Conservation (phyloP, 2,888 invertebrate genomes). For the Morpho achilles region DNA sequence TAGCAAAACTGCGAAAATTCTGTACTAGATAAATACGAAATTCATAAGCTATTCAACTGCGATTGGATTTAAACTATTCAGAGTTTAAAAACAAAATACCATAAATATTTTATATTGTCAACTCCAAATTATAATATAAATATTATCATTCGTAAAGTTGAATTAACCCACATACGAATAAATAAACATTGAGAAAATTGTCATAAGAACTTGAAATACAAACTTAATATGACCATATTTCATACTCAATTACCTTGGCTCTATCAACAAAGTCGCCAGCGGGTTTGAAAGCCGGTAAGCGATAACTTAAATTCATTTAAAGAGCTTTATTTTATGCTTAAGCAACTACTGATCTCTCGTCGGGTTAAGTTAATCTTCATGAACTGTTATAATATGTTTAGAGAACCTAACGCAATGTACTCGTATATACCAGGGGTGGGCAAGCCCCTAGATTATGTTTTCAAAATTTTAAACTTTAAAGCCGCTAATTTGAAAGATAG, state of each 20-base stretch:
- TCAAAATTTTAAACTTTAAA: too few species aligned
- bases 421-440: too few species aligned
- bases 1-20: too few species aligned
- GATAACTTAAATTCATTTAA: constrained; percentile 11
- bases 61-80: too few species aligned
- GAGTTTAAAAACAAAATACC: too few species aligned
- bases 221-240: not conserved
- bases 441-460: too few species aligned
- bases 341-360: constrained; percentile 15
- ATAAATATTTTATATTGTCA: too few species aligned
- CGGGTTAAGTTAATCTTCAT: constrained; percentile 18
- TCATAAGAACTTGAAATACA: constrained; percentile 1
- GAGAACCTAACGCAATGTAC: constrained; percentile 29
- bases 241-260: constrained; percentile 7
- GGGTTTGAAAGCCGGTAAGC: not conserved
- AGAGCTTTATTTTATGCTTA: constrained; percentile 7
- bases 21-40: too few species aligned
- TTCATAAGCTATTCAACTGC: too few species aligned
- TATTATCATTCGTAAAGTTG: not conserved
- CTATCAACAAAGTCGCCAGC: constrained; percentile 6
- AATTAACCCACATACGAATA: not conserved
- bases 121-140: not conserved
- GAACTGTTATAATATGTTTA: constrained; percentile 29
- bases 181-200: not conserved
- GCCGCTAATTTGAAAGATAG: too few species aligned